Evolutionary conservation across 2,113 vertebrate species (phyloP).

Genomic region (Pseudorasbora parva): DNA sequence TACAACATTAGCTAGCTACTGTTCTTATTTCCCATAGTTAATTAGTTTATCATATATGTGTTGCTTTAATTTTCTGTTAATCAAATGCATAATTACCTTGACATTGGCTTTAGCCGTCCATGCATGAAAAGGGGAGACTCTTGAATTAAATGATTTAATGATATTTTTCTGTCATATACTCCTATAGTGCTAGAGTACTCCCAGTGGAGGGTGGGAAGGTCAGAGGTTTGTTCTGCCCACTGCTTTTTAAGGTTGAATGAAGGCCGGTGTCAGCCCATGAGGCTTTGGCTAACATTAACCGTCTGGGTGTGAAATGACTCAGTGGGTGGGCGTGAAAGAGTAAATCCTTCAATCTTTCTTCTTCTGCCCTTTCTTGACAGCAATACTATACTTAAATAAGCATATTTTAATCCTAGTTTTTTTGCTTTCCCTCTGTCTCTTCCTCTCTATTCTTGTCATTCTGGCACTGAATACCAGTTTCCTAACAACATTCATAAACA

Average conservation of each 20-base stretch:
- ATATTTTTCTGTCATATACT: constrained; percentile 8
- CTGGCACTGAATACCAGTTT: not conserved
- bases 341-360: constrained; percentile 27
- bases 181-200: not conserved
- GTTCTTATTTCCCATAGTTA: not conserved
- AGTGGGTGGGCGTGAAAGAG: not conserved
- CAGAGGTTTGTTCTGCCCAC: constrained; percentile 30
- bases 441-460: not conserved
- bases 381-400: not conserved
- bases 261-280: constrained; percentile 7
- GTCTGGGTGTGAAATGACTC: constrained; percentile 20
- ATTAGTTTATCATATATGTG: not conserved
- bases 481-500: not conserved
- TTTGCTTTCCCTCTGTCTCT: not conserved
- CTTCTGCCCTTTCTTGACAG: not conserved
- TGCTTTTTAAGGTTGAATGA: constrained; percentile 35
- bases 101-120: not conserved
- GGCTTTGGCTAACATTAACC: constrained; percentile 26
- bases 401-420: not conserved
- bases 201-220: not conserved
- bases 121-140: not conserved
- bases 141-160: not conserved
- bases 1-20: not conserved
- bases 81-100: constrained; percentile 15
- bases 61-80: not conserved